Evolutionary conservation across 2,113 vertebrate species (phyloP).

Genomic region (Eclectus roratus): DNA sequence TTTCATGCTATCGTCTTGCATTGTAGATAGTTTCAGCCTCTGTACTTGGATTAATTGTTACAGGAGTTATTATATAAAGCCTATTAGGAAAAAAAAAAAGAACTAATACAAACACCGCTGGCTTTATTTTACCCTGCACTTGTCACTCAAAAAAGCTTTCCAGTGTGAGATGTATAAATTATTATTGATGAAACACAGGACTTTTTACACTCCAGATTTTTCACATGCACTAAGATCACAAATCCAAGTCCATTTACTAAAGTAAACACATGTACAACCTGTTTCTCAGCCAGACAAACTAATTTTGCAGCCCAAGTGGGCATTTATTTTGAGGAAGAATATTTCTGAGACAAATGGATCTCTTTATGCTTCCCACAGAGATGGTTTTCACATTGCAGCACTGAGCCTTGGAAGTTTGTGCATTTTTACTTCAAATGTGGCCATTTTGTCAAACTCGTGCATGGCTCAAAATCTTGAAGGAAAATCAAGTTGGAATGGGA

Average conservation of each 20-base stretch:
- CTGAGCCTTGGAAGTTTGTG: rapidly evolving
- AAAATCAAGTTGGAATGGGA: neutral
- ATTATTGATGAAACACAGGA: neutral
- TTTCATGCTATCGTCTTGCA: slow-evolving; percentile 1
- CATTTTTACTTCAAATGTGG: neutral
- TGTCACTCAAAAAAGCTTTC: neutral
- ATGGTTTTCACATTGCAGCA: neutral
- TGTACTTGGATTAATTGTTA: slow-evolving; percentile 32
- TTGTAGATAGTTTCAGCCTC: neutral
- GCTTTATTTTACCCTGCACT: neutral
- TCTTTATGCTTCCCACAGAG: neutral
- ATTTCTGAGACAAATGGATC: neutral
- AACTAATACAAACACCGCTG: neutral
- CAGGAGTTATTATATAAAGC: slow-evolving; percentile 27
- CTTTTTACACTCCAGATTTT: neutral
- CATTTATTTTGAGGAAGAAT: neutral
- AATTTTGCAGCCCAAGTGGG: neutral
- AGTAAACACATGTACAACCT: neutral
- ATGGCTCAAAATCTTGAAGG: neutral
- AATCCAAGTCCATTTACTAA: neutral
- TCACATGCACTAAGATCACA: neutral
- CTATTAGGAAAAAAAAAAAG: neutral
- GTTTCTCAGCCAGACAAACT: neutral
- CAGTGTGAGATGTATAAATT: neutral
- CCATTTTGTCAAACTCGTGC: neutral